Percentiles rank a stretch among this genome's conserved stretches.
These are phyloP conservation scores for Corythoichthys haematopterus DNA, from an alignment of 2,113 vertebrate species.

Conservation along the genomic window DNA sequence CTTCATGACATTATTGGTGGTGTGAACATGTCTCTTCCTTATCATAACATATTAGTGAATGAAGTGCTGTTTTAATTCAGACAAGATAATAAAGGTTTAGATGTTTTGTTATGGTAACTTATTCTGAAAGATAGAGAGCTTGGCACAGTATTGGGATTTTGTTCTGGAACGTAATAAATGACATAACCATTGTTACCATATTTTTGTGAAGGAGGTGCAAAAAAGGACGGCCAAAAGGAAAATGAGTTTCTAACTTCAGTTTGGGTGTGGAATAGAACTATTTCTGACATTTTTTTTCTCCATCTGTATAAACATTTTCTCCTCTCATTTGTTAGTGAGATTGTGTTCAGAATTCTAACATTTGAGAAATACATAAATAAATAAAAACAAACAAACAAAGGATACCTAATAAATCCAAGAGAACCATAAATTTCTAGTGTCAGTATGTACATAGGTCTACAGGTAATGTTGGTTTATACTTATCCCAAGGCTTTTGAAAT, in stretches of 20 bases:
- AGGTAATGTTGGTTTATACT: no score
- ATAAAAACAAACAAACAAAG: no score
- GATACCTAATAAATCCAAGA: no score
- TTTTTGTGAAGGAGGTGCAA: not conserved
- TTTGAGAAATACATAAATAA: no score
- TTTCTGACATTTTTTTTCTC: not conserved
- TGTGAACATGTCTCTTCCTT: constrained; percentile 7
- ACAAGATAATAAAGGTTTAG: not conserved
- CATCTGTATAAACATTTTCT: not conserved
- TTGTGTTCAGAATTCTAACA: not conserved
- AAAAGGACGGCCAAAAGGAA: not conserved
- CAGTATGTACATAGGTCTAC: no score
- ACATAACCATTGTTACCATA: not conserved
- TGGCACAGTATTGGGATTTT: not conserved
- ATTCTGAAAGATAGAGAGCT: not conserved
- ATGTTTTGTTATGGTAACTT: not conserved
- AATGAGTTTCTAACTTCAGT: not conserved
- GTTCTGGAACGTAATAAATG: not conserved
- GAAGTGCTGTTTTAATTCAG: not conserved
- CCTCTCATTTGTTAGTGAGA: not conserved
- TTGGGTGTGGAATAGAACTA: not conserved
- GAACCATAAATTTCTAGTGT: no score
- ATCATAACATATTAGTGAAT: not conserved
- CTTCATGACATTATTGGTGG: constrained; percentile 26
- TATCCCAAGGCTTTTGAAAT: no score